Conservation (phyloP, 2,113 vertebrate genomes). For the Chiloscyllium plagiosum region DNA sequence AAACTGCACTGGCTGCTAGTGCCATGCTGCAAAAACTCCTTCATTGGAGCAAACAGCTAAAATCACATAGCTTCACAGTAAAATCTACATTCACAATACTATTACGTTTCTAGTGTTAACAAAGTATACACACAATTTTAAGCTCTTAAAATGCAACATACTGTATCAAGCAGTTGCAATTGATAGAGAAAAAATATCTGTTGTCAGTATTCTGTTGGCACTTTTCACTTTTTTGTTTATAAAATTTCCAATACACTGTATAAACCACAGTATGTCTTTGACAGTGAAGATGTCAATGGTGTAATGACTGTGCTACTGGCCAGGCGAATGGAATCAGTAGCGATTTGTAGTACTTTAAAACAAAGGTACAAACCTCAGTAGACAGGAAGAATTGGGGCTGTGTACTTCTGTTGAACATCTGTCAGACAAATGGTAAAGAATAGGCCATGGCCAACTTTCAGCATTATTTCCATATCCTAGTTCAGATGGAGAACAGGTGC, state of each 20-base stretch:
- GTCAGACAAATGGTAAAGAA: conserved; percentile 69
- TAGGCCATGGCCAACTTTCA: conserved; percentile 80
- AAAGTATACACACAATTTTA: conserved; percentile 89
- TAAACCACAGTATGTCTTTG: conserved; percentile 75
- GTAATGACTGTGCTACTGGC: conserved; percentile 82
- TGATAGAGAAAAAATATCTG: conserved; percentile 78
- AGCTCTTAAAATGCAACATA: conserved; percentile 87
- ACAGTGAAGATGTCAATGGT: conserved; percentile 84
- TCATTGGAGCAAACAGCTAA: conserved; percentile 79
- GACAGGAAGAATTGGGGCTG: conserved; percentile 69
- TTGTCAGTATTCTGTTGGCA: conserved; percentile 85
- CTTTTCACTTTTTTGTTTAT: conserved; percentile 79
- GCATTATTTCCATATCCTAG: conserved; percentile 79
- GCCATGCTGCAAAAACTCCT: conserved; percentile 79
- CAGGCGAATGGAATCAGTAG: conserved; percentile 76
- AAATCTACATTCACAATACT: conserved; percentile 89
- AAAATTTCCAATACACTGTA: conserved; percentile 86
- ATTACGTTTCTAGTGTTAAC: conserved; percentile 88
- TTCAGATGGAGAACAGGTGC: conserved; percentile 83
- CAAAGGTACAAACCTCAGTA: conserved; percentile 69
- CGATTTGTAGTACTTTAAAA: conserved; percentile 77
- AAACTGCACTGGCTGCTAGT: conserved; percentile 79
- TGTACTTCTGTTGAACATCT: conserved; percentile 69
- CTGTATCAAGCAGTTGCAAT: conserved; percentile 80
- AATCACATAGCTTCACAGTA: conserved; percentile 86